Percentiles rank a stretch among this genome's conserved stretches.
phyloP scores from a whole-genome alignment of 2,113 vertebrate genomes.

The Grus americana region DNA sequence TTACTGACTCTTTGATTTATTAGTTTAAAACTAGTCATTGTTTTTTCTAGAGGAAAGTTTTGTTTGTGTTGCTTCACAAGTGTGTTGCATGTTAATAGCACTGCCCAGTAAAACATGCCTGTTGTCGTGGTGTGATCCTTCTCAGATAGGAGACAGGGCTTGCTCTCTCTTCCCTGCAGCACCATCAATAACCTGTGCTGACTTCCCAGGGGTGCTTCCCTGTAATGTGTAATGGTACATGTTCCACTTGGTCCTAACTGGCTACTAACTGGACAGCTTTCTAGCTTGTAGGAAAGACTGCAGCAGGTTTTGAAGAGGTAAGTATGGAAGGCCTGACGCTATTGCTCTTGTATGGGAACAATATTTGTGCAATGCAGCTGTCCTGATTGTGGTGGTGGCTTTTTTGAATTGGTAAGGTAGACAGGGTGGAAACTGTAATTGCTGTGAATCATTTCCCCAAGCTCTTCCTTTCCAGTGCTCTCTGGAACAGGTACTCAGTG shows the following conservation, averaged over 20 bases:
- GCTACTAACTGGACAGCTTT: background rate
- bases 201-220: background rate
- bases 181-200: background rate
- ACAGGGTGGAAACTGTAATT: background rate
- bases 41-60: background rate
- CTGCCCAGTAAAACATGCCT: background rate
- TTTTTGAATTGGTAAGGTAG: background rate
- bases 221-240: rapidly evolving
- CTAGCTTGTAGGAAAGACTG: background rate
- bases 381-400: no score
- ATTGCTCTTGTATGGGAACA: background rate
- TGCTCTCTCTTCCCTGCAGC: background rate
- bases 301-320: background rate
- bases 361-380: background rate
- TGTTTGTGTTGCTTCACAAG: background rate
- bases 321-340: background rate
- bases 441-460: background rate
- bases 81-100: background rate
- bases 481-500: background rate
- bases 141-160: background rate
- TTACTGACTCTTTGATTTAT: background rate
- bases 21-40: background rate
- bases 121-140: background rate
- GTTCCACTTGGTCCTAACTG: background rate
- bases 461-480: background rate